Conservation (phyloP, 2,113 vertebrate species). For the Physeter macrocephalus region DNA sequence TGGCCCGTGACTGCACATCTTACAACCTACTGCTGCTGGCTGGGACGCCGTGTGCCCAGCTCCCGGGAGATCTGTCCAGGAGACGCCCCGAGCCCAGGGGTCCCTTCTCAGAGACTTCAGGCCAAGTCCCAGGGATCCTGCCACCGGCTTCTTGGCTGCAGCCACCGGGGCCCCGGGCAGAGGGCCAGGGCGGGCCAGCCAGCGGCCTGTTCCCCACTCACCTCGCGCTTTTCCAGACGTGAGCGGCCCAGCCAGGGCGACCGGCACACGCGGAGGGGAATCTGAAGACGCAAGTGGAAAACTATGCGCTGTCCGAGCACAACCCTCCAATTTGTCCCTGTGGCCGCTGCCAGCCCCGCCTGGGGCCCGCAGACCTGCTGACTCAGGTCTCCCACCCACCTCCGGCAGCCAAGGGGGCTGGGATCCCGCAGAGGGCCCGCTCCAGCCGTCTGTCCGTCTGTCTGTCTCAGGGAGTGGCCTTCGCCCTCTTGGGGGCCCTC, state of each 20-base stretch:
- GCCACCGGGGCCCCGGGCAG: background rate
- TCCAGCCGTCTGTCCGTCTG: background rate
- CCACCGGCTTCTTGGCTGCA: background rate
- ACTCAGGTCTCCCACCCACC: conserved; percentile 73
- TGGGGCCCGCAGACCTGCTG: conserved; percentile 81
- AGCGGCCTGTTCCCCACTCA: background rate
- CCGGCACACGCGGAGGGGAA: conserved; percentile 66
- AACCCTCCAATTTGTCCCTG: conserved; percentile 81
- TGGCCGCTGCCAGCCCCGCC: background rate
- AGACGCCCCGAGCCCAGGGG: background rate
- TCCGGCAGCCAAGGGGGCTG: background rate
- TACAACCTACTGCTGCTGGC: background rate
- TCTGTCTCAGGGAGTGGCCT: background rate
- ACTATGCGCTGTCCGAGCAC: conserved; percentile 77
- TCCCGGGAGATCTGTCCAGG: background rate
- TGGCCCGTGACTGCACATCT: rapidly evolving
- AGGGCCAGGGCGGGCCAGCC: background rate
- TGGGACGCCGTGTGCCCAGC: background rate
- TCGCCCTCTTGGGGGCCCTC: background rate
- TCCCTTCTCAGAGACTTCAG: background rate
- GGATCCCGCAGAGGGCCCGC: background rate
- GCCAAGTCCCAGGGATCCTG: background rate
- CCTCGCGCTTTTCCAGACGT: conserved; percentile 79
- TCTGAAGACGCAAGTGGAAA: conserved; percentile 80
- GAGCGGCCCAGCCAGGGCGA: conserved; percentile 64